A percentile compares a stretch with the other conserved stretches of the same genome.
Conservation (phyloP, 2,113 vertebrate genomes). For the Morone saxatilis region DNA sequence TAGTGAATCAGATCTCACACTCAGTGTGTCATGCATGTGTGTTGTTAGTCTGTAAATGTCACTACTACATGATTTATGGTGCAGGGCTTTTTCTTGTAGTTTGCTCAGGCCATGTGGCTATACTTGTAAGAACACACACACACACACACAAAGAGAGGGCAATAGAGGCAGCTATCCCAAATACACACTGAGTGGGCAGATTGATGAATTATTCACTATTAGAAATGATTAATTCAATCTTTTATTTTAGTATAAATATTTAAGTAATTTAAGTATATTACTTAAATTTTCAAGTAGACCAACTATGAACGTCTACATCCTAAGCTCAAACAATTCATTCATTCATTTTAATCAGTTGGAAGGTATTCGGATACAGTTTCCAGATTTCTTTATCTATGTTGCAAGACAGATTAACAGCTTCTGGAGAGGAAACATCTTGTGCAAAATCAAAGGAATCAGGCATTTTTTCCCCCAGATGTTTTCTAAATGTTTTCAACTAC, state of each 20-base stretch:
- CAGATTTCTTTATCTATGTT: constrained; percentile 10
- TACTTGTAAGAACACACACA: constrained; percentile 42
- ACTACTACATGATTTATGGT: constrained; percentile 57
- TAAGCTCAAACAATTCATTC: neutral
- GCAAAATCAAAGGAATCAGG: constrained; percentile 41
- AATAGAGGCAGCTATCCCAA: neutral
- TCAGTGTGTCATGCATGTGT: constrained; percentile 44
- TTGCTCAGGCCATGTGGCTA: constrained; percentile 35
- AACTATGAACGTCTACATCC: neutral
- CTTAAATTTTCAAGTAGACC: neutral
- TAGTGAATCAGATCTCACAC: constrained; percentile 50
- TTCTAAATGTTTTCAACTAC: constrained; percentile 44
- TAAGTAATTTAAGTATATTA: neutral
- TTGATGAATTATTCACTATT: neutral
- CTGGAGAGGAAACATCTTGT: constrained; percentile 18
- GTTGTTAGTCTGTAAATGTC: constrained; percentile 66
- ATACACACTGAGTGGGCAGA: neutral
- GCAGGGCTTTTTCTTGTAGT: constrained; percentile 33
- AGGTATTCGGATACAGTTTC: neutral
- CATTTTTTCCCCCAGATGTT: constrained; percentile 45
- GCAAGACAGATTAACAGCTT: constrained; percentile 1
- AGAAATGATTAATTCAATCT: neutral
- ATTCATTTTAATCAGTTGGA: constrained; percentile 1
- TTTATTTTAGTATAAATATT: neutral
- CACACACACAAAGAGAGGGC: constrained; percentile 28